A percentile compares a stretch with the other conserved stretches of the same genome.
Conservation (phyloP, 2,113 vertebrate species). For the Prunella himalayana region DNA sequence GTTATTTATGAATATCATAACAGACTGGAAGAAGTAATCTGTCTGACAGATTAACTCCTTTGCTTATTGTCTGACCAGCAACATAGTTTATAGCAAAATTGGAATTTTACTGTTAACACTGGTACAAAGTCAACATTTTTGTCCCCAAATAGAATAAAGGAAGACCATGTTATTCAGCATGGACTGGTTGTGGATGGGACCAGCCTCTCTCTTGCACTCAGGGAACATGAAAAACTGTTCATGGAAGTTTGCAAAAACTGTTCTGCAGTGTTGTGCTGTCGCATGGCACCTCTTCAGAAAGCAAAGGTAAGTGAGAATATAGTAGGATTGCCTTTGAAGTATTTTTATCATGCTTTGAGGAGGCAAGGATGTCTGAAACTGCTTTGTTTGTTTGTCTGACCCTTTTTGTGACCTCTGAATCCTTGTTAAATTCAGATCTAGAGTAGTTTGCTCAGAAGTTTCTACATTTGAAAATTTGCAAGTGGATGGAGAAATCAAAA, state of each 20-base stretch:
- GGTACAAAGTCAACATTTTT: not conserved
- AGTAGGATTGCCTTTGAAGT: not conserved
- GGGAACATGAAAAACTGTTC: conserved; percentile 94
- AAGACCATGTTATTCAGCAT: conserved; percentile 95
- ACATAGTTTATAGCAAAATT: not conserved
- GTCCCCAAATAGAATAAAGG: conserved; percentile 80
- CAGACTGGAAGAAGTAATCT: not conserved
- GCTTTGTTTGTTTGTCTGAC: not conserved
- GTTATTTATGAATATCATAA: not conserved
- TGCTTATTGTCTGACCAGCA: not conserved
- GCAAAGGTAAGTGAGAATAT: conserved; percentile 80
- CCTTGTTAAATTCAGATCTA: not conserved
- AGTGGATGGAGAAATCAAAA: not conserved
- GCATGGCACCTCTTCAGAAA: conserved; percentile 98
- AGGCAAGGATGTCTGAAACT: not conserved
- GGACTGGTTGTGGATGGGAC: conserved; percentile 95
- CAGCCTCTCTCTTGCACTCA: conserved; percentile 92
- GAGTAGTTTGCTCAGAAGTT: not conserved
- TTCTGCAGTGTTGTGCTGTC: conserved; percentile 93
- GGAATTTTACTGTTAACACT: fast-evolving
- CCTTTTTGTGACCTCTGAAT: not conserved
- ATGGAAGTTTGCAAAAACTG: conserved; percentile 97
- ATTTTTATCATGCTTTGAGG: not conserved
- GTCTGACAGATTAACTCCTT: not conserved
- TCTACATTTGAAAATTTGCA: not conserved